These are phyloP conservation scores for Rostratula benghalensis DNA, from an alignment of 2,113 vertebrate species.

Conservation along the genomic window DNA sequence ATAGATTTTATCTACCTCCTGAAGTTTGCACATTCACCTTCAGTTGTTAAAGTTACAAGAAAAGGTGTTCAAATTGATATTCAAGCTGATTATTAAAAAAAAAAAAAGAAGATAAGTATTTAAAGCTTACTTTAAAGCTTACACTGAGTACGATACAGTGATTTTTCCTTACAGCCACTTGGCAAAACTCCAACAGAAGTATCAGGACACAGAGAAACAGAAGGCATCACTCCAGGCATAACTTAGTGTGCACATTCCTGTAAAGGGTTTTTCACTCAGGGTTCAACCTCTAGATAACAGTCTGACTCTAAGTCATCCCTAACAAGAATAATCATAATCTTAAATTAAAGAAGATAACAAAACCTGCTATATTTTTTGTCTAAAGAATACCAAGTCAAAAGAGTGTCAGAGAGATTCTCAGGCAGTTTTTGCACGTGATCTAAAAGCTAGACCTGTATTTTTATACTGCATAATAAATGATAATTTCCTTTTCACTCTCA, in stretches of 20 bases:
- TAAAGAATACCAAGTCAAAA: neutral
- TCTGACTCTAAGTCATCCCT: neutral
- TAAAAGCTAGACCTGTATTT: neutral
- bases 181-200: neutral
- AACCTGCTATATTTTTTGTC: neutral
- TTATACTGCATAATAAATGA: neutral
- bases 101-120: too few relatives aligned
- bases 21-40: neutral
- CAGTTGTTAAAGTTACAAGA: neutral
- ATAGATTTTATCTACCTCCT: neutral
- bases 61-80: neutral
- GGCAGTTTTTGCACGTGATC: neutral
- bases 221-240: neutral
- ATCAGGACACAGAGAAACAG: neutral
- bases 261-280: neutral
- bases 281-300: neutral
- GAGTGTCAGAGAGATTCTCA: neutral
- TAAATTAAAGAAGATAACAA: neutral
- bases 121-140: too few relatives aligned
- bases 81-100: neutral
- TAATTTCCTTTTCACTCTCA: neutral
- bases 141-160: neutral
- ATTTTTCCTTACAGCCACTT: neutral
- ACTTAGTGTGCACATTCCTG: neutral
- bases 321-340: neutral